Percentiles rank a stretch among this genome's conserved stretches.
Conservation (phyloP, 1,140 invertebrate species). For the Bombus haemorrhoidalis region DNA sequence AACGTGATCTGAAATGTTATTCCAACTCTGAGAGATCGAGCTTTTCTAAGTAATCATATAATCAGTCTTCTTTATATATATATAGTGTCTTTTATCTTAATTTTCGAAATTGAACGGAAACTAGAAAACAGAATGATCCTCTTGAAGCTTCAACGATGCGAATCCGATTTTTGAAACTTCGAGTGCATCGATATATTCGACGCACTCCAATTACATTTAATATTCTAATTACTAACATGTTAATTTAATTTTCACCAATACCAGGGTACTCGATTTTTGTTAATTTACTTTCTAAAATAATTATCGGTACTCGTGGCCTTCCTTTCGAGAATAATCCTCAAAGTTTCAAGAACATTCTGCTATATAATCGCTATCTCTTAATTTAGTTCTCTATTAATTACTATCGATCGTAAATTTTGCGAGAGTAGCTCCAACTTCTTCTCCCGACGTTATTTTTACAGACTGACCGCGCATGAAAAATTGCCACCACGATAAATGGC, state of each 20-base stretch:
- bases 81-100: background rate
- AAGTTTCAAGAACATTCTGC: background rate
- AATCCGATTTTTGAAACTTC: background rate
- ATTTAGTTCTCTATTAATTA: background rate
- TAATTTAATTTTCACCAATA: too few relatives aligned
- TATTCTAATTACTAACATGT: background rate
- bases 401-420: background rate
- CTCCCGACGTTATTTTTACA: background rate
- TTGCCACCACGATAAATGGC: constrained; percentile 5
- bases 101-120: background rate
- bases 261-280: too few relatives aligned
- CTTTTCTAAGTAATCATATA: too few relatives aligned
- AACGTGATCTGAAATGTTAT: too few relatives aligned
- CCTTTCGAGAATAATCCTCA: background rate
- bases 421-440: too few relatives aligned
- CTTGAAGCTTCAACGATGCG: background rate
- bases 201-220: background rate
- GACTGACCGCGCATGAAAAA: background rate
- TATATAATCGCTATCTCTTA: background rate
- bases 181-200: too few relatives aligned
- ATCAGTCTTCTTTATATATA: too few relatives aligned
- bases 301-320: background rate
- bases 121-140: background rate
- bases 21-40: too few relatives aligned
- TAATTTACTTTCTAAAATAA: background rate